Evolutionary conservation across 1,140 invertebrate genomes (phyloP).

Genomic region (Onthophagus taurus): DNA sequence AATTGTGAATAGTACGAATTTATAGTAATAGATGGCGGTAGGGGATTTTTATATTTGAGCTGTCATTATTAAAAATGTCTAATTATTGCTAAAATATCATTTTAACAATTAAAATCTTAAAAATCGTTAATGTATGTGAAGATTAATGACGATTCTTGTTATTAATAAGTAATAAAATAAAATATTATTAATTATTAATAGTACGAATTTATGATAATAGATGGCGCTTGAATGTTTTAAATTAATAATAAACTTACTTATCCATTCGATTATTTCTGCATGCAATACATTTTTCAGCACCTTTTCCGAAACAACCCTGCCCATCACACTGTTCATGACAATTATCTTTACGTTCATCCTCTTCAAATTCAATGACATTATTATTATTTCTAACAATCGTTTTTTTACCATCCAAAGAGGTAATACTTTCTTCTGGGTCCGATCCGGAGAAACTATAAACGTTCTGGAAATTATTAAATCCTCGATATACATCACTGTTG

Average conservation of each 20-base stretch:
- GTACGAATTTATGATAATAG: no score
- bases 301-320: constrained; percentile 72
- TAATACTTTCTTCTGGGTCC: constrained; percentile 55
- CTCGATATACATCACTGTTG: constrained; percentile 42
- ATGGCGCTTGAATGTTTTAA: not conserved
- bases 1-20: no score
- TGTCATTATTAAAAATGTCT: no score
- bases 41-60: no score
- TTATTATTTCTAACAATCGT: constrained; percentile 31
- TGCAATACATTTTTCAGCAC: constrained; percentile 67
- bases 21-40: no score
- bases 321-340: constrained; percentile 76
- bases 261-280: constrained; percentile 71
- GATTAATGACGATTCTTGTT: no score
- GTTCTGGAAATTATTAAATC: constrained; percentile 58
- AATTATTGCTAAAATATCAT: no score
- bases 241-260: constrained; percentile 49
- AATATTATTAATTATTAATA: no score
- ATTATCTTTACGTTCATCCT: constrained; percentile 57
- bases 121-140: no score
- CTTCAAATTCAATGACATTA: constrained; percentile 44
- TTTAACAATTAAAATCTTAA: no score
- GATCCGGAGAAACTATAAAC: constrained; percentile 59
- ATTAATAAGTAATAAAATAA: no score
- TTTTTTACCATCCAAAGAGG: constrained; percentile 53